These are phyloP conservation scores for Chironomus riparius DNA, from an alignment of 2,888 invertebrate genomes.

Conservation along the genomic window DNA sequence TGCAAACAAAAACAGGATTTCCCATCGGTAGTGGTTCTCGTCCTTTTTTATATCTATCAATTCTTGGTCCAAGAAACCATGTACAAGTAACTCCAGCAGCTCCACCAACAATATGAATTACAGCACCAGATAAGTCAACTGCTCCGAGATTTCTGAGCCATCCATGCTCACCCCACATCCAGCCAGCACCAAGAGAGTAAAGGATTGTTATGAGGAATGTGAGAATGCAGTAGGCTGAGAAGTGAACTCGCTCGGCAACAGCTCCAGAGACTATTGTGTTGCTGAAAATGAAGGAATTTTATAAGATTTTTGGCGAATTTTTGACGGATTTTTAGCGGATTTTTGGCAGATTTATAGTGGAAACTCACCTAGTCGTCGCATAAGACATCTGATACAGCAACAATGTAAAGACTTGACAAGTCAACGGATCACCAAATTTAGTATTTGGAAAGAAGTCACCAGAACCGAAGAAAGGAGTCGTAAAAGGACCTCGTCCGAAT, in stretches of 20 bases:
- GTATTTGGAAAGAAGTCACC: constrained; percentile 44
- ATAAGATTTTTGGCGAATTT: constrained; percentile 39
- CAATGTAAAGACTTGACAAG: constrained; percentile 44
- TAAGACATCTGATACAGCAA: constrained; percentile 46
- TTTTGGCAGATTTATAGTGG: neutral
- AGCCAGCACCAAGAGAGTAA: constrained; percentile 47
- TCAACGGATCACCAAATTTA: constrained; percentile 33
- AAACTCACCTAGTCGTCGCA: constrained; percentile 38
- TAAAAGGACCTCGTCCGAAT: constrained; percentile 40
- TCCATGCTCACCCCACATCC: constrained; percentile 38
- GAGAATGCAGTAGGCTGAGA: constrained; percentile 46
- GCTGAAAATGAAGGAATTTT: constrained; percentile 34
- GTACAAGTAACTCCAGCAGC: constrained; percentile 44
- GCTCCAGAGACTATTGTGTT: constrained; percentile 45
- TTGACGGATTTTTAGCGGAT: too few species aligned
- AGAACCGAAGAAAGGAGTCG: constrained; percentile 43
- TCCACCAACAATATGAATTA: constrained; percentile 29
- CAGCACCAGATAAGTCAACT: constrained; percentile 46
- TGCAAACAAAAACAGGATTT: constrained; percentile 42
- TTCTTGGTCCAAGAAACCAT: constrained; percentile 44
- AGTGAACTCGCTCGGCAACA: constrained; percentile 45
- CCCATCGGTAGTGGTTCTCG: constrained; percentile 39
- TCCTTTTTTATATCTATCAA: constrained; percentile 42
- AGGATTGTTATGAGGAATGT: constrained; percentile 45
- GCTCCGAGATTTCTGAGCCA: constrained; percentile 42